Evolutionary conservation across 2,113 vertebrate species (phyloP), one percentile per base, ranked within the genome.

Genomic region (Oreochromis niloticus): DNA sequence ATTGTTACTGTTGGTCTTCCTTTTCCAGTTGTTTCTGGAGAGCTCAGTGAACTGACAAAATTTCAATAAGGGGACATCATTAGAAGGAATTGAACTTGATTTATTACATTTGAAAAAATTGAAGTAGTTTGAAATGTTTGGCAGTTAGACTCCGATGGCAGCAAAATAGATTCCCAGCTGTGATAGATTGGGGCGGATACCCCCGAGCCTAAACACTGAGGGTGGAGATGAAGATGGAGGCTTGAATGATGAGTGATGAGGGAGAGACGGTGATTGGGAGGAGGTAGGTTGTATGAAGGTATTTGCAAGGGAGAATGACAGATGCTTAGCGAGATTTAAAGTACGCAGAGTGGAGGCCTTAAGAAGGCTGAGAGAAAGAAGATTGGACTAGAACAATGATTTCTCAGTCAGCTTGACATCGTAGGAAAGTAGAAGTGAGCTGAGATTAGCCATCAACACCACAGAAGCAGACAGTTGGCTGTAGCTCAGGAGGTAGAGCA

Each of bases 131-230:
- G 59, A 63, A 36, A 1, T 63, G 36, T 63, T 63, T 36, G 32
- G 59, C 2, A 0, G 32, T 63, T 0, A 3, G 59, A 63, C 0
- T 63, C 0, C 1, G 1, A 63, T 36, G 17, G 1, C 0, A 63
- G 57, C 14, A 61, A 14, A 61, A 61, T 34, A 16, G 57, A 34
- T 61, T 61, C 16, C 57, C 57, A 34, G 32, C 32, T 63, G 17
- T 63, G 2, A 63, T 36, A 36, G 32, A 63, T 1, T 36, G 9
- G 59, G 59, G 59, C 0, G 1, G 16, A 63, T 34, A 5, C 16
- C 59, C 30, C 30, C 11, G 59, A 63, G 34, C 34, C 0, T 63
- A 63, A 63, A 63, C 59, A 10, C 59, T 63, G 59, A 36, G n/a
- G 32, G 6, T 63, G 59, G 32, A 63, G 32, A 63, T 63, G 59